These are phyloP conservation scores for Stenurella melanura DNA, from an alignment of 2,888 invertebrate genomes.

Conservation along the genomic window DNA sequence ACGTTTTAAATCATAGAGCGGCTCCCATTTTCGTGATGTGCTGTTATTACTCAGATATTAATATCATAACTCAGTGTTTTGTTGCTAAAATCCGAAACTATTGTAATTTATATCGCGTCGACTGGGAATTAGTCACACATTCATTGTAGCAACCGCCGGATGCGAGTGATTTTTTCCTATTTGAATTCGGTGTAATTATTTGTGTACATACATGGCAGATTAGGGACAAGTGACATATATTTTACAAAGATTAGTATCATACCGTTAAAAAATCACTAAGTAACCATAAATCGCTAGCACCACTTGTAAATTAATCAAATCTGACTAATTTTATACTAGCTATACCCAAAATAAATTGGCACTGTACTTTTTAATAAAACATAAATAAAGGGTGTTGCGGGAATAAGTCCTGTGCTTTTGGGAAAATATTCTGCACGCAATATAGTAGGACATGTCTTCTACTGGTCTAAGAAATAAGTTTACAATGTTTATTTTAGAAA, in stretches of 20 bases:
- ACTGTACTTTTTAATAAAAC: too few species aligned
- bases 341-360: too few species aligned
- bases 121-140: background rate
- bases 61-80: background rate
- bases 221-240: constrained; percentile 5
- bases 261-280: constrained; percentile 12
- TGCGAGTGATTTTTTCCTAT: background rate
- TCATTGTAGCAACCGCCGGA: background rate
- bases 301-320: constrained; percentile 16
- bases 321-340: constrained; percentile 4
- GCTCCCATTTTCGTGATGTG: background rate
- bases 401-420: too few species aligned
- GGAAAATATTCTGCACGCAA: too few species aligned
- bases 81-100: background rate
- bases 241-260: constrained; percentile 6
- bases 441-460: too few species aligned
- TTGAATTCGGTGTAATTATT: background rate
- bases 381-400: too few species aligned
- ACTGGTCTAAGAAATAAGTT: too few species aligned
- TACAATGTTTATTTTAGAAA: too few species aligned
- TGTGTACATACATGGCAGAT: background rate
- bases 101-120: background rate
- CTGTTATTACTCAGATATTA: background rate
- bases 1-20: background rate
- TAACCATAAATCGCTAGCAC: constrained; percentile 1